A percentile compares a stretch with the other conserved stretches of the same genome.
Evolutionary conservation across 2,888 invertebrate genomes (phyloP).

Genomic region (Hyppa rectilinea): DNA sequence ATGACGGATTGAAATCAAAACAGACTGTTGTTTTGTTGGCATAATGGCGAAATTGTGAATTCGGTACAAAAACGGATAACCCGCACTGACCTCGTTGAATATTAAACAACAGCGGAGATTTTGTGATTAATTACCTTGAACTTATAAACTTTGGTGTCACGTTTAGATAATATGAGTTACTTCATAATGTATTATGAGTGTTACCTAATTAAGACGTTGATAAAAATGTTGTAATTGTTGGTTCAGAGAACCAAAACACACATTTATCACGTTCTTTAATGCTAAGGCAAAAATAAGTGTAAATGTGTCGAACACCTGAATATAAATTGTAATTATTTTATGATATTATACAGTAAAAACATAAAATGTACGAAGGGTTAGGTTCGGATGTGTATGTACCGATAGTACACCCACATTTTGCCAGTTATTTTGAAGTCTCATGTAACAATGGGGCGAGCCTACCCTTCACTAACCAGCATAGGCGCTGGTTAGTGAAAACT

Average conservation of each 20-base stretch:
- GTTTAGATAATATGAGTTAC: conserved; percentile 36
- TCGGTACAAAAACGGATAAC: conserved; percentile 44
- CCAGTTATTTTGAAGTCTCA: not conserved
- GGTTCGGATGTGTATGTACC: too few relatives aligned
- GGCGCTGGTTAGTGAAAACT: not conserved
- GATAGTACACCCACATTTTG: not conserved
- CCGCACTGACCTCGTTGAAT: conserved; percentile 37
- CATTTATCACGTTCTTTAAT: not conserved
- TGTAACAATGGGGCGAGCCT: not conserved
- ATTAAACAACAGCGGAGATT: conserved; percentile 41
- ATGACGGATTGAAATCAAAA: conserved; percentile 39
- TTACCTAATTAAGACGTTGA: conserved; percentile 15
- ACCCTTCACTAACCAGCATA: too few relatives aligned
- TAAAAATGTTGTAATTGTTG: conserved; percentile 12
- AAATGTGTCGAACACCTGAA: not conserved
- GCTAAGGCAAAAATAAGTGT: not conserved
- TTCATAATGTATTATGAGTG: conserved; percentile 21
- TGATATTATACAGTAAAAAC: not conserved
- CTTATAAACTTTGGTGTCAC: conserved; percentile 25
- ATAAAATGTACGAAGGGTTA: not conserved
- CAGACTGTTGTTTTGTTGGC: conserved; percentile 24
- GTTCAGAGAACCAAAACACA: not conserved
- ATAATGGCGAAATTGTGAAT: conserved; percentile 26
- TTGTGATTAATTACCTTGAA: conserved; percentile 44
- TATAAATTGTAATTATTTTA: not conserved